phyloP scores from a whole-genome alignment of 2,888 invertebrate genomes.

The Kuschelorhynchus macadamiae region DNA sequence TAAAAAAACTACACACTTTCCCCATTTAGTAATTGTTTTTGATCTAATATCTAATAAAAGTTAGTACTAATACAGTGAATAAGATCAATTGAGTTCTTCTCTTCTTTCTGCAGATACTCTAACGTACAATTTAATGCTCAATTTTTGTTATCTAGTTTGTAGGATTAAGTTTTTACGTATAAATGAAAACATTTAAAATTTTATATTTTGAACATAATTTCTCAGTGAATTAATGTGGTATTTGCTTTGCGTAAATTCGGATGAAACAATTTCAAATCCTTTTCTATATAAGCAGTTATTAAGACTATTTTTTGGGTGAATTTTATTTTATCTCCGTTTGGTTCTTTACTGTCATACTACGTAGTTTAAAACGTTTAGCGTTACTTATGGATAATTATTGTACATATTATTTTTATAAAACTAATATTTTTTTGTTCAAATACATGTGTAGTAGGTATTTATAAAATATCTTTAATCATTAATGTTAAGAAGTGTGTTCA shows the following conservation, averaged over 20 bases:
- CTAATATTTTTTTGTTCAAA: slow-evolving; percentile 38
- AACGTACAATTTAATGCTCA: slow-evolving; percentile 30
- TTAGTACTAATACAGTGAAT: no score
- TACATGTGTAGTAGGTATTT: slow-evolving; percentile 54
- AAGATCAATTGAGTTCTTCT: slow-evolving; percentile 2
- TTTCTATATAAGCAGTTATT: no score
- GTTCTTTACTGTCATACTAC: no score
- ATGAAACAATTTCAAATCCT: no score
- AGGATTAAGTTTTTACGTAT: background rate
- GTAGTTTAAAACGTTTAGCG: slow-evolving; percentile 16
- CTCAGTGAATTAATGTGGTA: no score
- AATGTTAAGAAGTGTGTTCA: slow-evolving; percentile 35
- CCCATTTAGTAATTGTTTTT: no score
- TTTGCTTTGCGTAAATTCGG: no score
- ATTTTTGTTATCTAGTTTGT: slow-evolving; percentile 39
- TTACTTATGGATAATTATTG: slow-evolving; percentile 27
- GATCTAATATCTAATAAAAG: no score
- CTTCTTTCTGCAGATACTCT: slow-evolving; percentile 7
- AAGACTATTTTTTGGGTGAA: no score
- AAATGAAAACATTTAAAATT: background rate
- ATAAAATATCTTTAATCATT: slow-evolving; percentile 53
- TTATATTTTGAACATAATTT: background rate
- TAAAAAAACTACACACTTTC: no score
- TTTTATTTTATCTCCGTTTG: no score
- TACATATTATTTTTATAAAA: slow-evolving; percentile 36